Evolutionary conservation across 2,797 vertebrate species (phyloP), one percentile per base, ranked within the genome.

Genomic region (Helarctos malayanus): DNA sequence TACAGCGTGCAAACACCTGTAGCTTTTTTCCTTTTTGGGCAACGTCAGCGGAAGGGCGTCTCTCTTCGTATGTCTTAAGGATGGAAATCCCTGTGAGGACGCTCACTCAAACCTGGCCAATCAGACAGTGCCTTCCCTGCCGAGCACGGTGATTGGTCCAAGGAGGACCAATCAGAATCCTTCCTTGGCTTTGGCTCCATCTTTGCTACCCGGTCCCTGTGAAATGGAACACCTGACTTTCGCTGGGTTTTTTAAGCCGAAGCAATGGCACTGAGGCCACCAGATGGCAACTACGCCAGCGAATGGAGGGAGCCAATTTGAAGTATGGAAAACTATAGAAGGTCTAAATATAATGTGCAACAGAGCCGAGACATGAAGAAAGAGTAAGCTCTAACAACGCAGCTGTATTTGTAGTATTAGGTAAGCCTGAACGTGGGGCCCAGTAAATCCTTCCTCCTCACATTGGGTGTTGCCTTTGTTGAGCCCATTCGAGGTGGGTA

Each of bases 151-250:
- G 82, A 87, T 63, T 68, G 84, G 85, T 75, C 2, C 79, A 54
- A 27, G 2, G 10, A 68, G 15, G 49, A 61, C 32, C 54, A 68
- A 29, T 79, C n/a, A 38, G 41, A 94, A 88, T 18, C 27, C 35
- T 84, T 84, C 7, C 41, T 1, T 47, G 41, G 8, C 11, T 35
- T 35, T 3, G 8, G 4, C 13, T 54, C 23, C 14, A 12, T 73
- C 21, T 78, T 65, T 3, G 1, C 3, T 47, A 11, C 41, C 0
- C 2, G 2, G 19, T 61, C 27, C 16, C 35, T 61, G 5, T 1
- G 25, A 86, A 56, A 35, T n/a, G 87, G 61, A 89, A 54, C 9
- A 5, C 47, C 5, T 16, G n/a, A 32, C 5, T 78, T 71, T 45
- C 18, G 45, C 27, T 94, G 57, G 4, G 32, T 23, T 92, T 94